Percentiles rank a stretch among this genome's conserved stretches.
These are phyloP conservation scores for Octonoba sinensis DNA, from an alignment of 2,888 invertebrate species.

Conservation along the genomic window DNA sequence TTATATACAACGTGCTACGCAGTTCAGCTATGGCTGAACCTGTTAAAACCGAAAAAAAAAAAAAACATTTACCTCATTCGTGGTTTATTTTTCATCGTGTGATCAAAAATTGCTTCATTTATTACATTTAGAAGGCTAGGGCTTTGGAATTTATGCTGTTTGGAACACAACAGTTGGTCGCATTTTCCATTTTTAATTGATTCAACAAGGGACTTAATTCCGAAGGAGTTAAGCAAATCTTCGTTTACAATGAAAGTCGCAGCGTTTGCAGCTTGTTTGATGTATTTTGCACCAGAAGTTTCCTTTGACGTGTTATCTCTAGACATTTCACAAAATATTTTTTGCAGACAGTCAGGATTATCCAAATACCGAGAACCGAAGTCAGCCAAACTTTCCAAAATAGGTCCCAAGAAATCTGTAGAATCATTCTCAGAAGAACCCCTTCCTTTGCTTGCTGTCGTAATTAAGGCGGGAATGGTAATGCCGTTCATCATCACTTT, in stretches of 20 bases:
- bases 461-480: conserved; percentile 23
- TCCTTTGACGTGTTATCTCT: conserved; percentile 15
- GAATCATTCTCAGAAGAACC: background rate
- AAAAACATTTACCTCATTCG: background rate
- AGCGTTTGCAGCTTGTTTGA: conserved; percentile 20
- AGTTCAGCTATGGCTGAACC: too few relatives aligned
- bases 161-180: background rate
- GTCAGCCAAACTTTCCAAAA: conserved; percentile 31
- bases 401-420: conserved; percentile 9
- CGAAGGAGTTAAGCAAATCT: conserved; percentile 19
- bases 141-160: background rate
- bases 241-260: conserved; percentile 33
- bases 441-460: conserved; percentile 11
- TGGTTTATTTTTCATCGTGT: conserved; percentile 18
- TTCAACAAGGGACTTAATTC: conserved; percentile 23
- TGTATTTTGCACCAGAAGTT: conserved; percentile 13
- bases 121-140: conserved; percentile 15
- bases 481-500: conserved; percentile 53
- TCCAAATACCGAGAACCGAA: conserved; percentile 43
- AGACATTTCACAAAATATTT: conserved; percentile 40
- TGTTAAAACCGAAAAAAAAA: background rate
- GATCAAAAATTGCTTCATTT: conserved; percentile 31
- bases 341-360: conserved; percentile 32
- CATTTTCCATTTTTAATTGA: conserved; percentile 15
- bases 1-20: too few relatives aligned